A percentile compares a stretch with the other conserved stretches of the same genome.
Evolutionary conservation across 2,797 vertebrate species (phyloP).

Genomic region (Mormyrops attenuatus): DNA sequence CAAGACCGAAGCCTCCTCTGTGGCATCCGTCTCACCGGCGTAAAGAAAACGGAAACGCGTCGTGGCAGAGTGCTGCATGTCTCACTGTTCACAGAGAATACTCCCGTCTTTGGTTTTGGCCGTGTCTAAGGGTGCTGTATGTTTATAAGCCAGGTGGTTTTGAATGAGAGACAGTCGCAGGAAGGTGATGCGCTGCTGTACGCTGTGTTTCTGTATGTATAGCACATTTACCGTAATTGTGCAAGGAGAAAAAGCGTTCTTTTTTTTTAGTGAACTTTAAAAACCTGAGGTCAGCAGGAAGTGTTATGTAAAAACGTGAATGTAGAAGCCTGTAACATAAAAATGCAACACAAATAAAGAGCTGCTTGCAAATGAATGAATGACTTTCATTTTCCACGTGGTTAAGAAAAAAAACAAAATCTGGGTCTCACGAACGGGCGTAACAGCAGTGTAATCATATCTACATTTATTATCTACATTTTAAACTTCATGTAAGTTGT

Average conservation of each 20-base stretch:
- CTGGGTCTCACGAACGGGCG: slow-evolving; percentile 28
- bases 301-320: slow-evolving; percentile 54
- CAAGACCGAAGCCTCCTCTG: slow-evolving; percentile 89
- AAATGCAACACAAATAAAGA: slow-evolving; percentile 72
- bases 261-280: slow-evolving; percentile 46
- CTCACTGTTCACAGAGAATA: slow-evolving; percentile 50
- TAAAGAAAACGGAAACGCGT: slow-evolving; percentile 52
- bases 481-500: slow-evolving; percentile 49
- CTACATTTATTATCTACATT: slow-evolving; percentile 51
- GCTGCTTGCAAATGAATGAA: slow-evolving; percentile 70
- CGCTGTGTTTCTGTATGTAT: slow-evolving; percentile 68
- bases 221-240: slow-evolving; percentile 61
- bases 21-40: slow-evolving; percentile 89
- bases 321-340: slow-evolving; percentile 72
- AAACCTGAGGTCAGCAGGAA: slow-evolving; percentile 43
- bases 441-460: slow-evolving; percentile 39
- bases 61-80: slow-evolving; percentile 14
- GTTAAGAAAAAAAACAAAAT: slow-evolving; percentile 41
- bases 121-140: slow-evolving; percentile 46
- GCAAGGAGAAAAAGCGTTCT: slow-evolving; percentile 17
- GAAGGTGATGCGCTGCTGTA: slow-evolving; percentile 49
- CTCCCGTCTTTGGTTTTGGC: slow-evolving; percentile 59
- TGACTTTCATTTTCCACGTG: slow-evolving; percentile 62
- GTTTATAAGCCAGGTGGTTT: slow-evolving; percentile 53
- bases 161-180: slow-evolving; percentile 67